phyloP scores from a whole-genome alignment of 2,113 vertebrate genomes.

The Gila orcuttii region DNA sequence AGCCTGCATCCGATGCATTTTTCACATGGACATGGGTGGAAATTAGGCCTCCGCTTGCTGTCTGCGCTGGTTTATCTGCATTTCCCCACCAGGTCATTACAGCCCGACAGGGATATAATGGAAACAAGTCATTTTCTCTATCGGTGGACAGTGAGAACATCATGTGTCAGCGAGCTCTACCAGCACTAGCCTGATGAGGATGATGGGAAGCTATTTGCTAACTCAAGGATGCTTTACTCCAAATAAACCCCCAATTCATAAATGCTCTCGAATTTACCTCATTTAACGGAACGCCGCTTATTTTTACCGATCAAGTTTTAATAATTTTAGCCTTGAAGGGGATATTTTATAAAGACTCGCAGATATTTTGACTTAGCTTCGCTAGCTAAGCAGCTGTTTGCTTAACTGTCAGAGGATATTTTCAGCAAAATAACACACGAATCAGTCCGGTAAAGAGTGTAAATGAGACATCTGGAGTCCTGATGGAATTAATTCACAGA shows the following conservation, averaged over 20 bases:
- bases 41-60: conserved; percentile 62
- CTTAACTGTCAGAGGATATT: conserved; percentile 5
- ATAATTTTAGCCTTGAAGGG: background rate
- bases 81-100: background rate
- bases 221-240: conserved; percentile 24
- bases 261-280: background rate
- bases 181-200: conserved; percentile 30
- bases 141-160: background rate
- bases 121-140: background rate
- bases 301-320: background rate
- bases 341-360: background rate
- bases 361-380: conserved; percentile 58
- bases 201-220: conserved; percentile 42
- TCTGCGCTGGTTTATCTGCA: background rate
- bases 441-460: background rate
- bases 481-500: background rate
- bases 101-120: background rate
- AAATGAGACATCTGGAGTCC: background rate
- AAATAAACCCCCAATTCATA: background rate
- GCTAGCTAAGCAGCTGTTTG: conserved; percentile 52
- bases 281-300: background rate
- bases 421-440: background rate
- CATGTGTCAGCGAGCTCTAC: conserved; percentile 23
- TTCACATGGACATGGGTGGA: conserved; percentile 70
- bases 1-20: conserved; percentile 37